These are phyloP conservation scores for Pyxicephalus adspersus DNA, from an alignment of 2,113 vertebrate species.

Conservation along the genomic window DNA sequence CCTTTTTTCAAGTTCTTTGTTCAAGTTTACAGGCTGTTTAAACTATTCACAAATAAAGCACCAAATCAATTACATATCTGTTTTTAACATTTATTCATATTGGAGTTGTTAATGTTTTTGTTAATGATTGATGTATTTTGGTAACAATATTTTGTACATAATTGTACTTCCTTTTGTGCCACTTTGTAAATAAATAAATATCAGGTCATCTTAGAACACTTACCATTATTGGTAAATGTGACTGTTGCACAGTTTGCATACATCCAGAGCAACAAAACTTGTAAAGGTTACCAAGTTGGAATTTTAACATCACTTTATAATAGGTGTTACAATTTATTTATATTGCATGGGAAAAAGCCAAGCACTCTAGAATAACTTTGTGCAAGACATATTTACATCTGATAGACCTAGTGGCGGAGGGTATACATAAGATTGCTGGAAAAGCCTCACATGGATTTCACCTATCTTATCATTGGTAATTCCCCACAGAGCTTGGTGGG, in stretches of 20 bases:
- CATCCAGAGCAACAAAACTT: neutral
- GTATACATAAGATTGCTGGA: constrained; percentile 12
- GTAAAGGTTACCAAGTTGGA: neutral
- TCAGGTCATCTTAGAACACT: too few species aligned
- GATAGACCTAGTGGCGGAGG: constrained; percentile 37
- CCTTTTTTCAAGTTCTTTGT: too few species aligned
- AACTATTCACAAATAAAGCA: too few species aligned
- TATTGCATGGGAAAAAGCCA: neutral
- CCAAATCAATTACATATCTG: too few species aligned
- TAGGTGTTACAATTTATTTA: neutral
- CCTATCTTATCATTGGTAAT: constrained; percentile 18
- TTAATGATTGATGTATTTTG: too few species aligned
- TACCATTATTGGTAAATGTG: too few species aligned
- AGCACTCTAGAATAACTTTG: neutral
- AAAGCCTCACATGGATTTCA: constrained; percentile 34
- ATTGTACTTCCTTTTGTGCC: too few species aligned
- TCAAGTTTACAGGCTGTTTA: too few species aligned
- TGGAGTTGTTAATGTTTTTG: too few species aligned
- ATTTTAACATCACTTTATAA: neutral
- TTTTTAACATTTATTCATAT: too few species aligned
- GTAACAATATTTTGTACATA: too few species aligned
- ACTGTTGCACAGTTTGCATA: neutral
- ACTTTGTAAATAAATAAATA: too few species aligned
- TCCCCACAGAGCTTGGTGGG: constrained; percentile 19
- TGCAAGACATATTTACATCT: constrained; percentile 34